These are phyloP conservation scores for Mycteria americana DNA, from an alignment of 2,797 vertebrate species.

Conservation along the genomic window DNA sequence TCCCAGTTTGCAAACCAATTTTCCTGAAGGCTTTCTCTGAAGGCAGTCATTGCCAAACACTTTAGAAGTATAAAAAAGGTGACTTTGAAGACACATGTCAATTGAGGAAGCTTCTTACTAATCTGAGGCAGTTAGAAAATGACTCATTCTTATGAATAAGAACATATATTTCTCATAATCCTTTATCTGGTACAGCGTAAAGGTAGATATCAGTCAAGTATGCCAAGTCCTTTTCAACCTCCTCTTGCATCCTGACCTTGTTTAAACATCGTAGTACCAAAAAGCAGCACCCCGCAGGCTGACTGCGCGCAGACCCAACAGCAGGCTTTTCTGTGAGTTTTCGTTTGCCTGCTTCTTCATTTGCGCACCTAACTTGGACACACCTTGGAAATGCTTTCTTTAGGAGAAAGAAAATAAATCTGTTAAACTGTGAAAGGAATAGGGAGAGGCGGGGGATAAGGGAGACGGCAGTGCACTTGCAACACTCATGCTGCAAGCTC, in stretches of 20 bases:
- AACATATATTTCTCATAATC: background rate
- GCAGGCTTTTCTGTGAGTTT: background rate
- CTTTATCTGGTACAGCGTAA: background rate
- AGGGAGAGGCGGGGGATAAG: background rate
- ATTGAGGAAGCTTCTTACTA: background rate
- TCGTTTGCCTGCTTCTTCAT: background rate
- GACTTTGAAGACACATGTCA: background rate
- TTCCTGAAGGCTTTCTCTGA: background rate
- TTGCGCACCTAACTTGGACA: background rate
- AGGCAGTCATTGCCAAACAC: background rate
- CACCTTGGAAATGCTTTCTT: background rate
- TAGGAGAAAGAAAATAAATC: background rate
- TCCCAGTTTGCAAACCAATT: background rate
- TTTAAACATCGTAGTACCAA: background rate
- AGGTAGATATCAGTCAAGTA: background rate
- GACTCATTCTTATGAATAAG: background rate
- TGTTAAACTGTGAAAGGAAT: background rate
- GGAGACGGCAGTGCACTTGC: background rate
- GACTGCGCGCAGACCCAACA: background rate
- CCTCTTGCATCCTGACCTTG: background rate
- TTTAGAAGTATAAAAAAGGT: background rate
- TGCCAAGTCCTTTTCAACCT: background rate
- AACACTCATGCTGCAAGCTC: background rate
- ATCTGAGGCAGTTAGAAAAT: background rate
- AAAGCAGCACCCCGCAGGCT: background rate